Percentiles rank a stretch among this genome's conserved stretches.
phyloP scores from a whole-genome alignment of 2,888 invertebrate genomes.

The Aplocera efformata region DNA sequence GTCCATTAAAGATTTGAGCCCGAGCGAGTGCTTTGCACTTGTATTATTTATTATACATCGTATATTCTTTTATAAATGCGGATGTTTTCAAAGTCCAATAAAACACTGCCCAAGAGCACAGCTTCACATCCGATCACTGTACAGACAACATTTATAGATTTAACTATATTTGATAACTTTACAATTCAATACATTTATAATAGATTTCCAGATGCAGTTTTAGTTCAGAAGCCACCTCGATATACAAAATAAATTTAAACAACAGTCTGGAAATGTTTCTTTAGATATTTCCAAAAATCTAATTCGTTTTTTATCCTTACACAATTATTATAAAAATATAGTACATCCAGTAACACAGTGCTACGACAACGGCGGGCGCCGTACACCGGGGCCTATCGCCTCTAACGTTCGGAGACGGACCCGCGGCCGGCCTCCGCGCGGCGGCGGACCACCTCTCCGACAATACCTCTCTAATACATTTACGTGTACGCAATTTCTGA shows the following conservation, averaged over 20 bases:
- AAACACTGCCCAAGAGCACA: not conserved
- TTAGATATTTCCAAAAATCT: conserved; percentile 27
- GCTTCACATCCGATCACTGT: conserved; percentile 4
- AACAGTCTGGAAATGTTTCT: conserved; percentile 28
- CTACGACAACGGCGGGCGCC: conserved; percentile 14
- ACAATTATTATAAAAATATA: conserved; percentile 28
- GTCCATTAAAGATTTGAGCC: not conserved
- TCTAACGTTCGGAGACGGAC: too few relatives aligned
- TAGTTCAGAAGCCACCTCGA: too few relatives aligned
- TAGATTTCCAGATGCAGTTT: too few relatives aligned
- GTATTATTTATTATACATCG: not conserved
- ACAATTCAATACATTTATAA: conserved; percentile 6
- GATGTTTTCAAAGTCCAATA: conserved; percentile 6
- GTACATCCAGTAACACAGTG: conserved; percentile 14
- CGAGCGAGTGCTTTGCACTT: conserved; percentile 11
- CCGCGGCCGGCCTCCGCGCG: conserved; percentile 12
- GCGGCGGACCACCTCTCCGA: conserved; percentile 7
- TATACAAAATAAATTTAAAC: conserved; percentile 12
- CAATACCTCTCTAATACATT: conserved; percentile 28
- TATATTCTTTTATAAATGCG: conserved; percentile 27
- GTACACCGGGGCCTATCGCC: conserved; percentile 17
- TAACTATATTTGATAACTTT: conserved; percentile 8
- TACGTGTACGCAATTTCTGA: conserved; percentile 36
- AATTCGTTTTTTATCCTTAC: conserved; percentile 29
- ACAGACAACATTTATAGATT: conserved; percentile 17